Evolutionary conservation across 2,888 invertebrate genomes (phyloP).

Genomic region (Chrysolina haemoptera): DNA sequence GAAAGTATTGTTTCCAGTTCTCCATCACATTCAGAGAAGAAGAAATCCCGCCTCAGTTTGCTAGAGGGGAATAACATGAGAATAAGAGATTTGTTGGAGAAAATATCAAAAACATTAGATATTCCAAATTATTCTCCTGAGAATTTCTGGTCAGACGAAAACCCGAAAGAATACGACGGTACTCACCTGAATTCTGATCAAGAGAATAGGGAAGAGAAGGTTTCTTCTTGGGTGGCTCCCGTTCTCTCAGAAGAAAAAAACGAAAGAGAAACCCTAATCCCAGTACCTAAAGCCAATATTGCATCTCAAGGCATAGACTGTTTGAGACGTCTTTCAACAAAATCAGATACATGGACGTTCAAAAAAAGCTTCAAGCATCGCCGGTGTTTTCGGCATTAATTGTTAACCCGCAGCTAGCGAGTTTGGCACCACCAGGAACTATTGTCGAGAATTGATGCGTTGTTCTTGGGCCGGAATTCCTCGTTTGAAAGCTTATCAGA

Average conservation of each 20-base stretch:
- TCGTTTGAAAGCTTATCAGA: too few relatives aligned
- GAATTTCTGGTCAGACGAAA: conserved; percentile 14
- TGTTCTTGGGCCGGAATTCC: too few relatives aligned
- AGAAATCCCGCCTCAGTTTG: background rate
- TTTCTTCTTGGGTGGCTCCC: background rate
- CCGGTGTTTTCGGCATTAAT: conserved; percentile 36
- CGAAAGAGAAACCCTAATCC: conserved; percentile 27
- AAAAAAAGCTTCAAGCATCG: conserved; percentile 29
- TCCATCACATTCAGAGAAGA: background rate
- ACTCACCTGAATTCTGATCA: background rate
- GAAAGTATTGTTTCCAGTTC: background rate
- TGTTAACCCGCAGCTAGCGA: conserved; percentile 18
- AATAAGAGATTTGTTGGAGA: background rate
- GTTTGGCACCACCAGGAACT: background rate
- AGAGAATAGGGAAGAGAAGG: background rate
- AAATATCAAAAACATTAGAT: background rate
- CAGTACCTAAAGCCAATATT: conserved; percentile 33
- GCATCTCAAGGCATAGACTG: conserved; percentile 37
- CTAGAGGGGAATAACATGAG: background rate
- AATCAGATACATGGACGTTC: conserved; percentile 34
- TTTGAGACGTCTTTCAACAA: conserved; percentile 26
- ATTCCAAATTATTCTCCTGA: conserved; percentile 25
- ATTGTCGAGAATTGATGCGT: too few relatives aligned
- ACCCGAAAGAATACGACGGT: background rate
- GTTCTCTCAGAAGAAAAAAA: too few relatives aligned